These are phyloP conservation scores for Altica lythri DNA, from an alignment of 2,888 invertebrate species.

Conservation along the genomic window DNA sequence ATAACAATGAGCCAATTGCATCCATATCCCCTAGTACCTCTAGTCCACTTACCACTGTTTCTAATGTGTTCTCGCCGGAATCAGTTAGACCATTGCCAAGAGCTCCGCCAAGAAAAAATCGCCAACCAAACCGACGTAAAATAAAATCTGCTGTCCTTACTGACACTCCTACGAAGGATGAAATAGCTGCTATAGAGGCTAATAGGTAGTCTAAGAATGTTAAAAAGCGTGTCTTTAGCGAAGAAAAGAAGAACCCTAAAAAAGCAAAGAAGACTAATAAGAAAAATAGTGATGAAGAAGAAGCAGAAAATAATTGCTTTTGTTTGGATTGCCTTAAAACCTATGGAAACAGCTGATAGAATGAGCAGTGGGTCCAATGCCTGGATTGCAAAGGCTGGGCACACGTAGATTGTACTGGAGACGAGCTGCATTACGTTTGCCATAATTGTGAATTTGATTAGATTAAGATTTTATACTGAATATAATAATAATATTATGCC, in stretches of 20 bases:
- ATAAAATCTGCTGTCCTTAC: no score
- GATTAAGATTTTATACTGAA: no score
- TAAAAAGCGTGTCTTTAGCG: slow-evolving; percentile 32
- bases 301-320: slow-evolving; percentile 30
- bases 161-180: no score
- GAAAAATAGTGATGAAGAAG: slow-evolving; percentile 18
- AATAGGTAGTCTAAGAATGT: slow-evolving; percentile 34
- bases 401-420: no score
- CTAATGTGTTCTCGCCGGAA: no score
- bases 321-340: slow-evolving; percentile 26
- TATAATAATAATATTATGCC: no score
- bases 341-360: slow-evolving; percentile 9
- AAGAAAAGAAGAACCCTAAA: slow-evolving; percentile 25
- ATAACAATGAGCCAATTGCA: no score
- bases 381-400: no score
- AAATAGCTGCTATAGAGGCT: slow-evolving; percentile 42
- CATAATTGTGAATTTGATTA: no score
- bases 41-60: slow-evolving; percentile 26
- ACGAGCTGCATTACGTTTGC: no score
- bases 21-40: no score
- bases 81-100: slow-evolving; percentile 28
- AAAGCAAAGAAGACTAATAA: slow-evolving; percentile 24
- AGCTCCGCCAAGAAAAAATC: slow-evolving; percentile 42
- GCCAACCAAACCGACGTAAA: no score
- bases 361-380: slow-evolving; percentile 7